These are phyloP conservation scores for Oreochromis spilurus DNA, from an alignment of 2,113 vertebrate genomes.

Conservation along the genomic window DNA sequence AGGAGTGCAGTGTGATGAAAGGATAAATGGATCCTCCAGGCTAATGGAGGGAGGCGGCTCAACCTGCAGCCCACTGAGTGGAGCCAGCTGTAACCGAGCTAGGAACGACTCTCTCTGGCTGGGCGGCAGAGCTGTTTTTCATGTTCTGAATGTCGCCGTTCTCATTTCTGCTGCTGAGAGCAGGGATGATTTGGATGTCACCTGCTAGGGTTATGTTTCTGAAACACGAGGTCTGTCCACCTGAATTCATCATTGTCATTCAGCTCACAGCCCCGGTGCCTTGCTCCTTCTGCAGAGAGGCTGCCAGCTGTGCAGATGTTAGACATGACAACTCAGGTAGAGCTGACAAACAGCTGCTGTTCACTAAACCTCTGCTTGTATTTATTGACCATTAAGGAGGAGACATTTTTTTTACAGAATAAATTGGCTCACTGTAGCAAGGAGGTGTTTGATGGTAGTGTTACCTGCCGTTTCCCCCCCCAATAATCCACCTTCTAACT, in stretches of 20 bases:
- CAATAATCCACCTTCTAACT: not conserved
- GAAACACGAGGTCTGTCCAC: conserved; percentile 44
- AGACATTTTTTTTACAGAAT: not conserved
- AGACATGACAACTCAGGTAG: conserved; percentile 8
- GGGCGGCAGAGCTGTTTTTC: conserved; percentile 42
- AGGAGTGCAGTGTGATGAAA: conserved; percentile 38
- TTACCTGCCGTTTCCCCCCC: not conserved
- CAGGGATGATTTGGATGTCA: conserved; percentile 47
- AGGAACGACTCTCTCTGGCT: conserved; percentile 6
- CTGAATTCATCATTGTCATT: conserved; percentile 55
- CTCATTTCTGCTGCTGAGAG: conserved; percentile 38
- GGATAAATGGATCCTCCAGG: conserved; percentile 50
- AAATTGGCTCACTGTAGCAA: not conserved
- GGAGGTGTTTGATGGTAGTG: not conserved
- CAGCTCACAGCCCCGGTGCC: conserved; percentile 5
- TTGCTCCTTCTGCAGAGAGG: conserved; percentile 8
- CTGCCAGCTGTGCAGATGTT: conserved; percentile 50
- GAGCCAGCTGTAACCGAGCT: conserved; percentile 51
- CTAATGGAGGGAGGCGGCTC: conserved; percentile 49
- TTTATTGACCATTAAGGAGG: not conserved
- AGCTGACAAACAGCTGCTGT: conserved; percentile 36
- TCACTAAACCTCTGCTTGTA: not conserved
- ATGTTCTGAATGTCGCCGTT: conserved; percentile 51
- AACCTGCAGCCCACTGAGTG: conserved; percentile 45
- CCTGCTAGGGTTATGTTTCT: conserved; percentile 48